phyloP scores from a whole-genome alignment of 2,797 vertebrate species.

The Craterocephalus amniculus region DNA sequence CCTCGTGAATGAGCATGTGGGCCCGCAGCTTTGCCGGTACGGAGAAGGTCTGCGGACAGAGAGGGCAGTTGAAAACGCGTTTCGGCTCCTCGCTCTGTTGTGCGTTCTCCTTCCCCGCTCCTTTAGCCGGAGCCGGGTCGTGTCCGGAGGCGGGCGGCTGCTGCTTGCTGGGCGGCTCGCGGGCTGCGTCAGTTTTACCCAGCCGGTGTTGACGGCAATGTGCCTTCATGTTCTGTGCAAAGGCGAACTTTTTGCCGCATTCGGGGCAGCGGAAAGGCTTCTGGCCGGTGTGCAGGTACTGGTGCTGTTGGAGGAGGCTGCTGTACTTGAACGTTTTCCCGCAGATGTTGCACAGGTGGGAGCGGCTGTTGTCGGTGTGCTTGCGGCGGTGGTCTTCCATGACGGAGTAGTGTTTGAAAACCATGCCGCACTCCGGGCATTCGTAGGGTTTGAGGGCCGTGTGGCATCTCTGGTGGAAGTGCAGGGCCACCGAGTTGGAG shows the following conservation, averaged over 20 bases:
- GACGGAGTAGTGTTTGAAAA: constrained; percentile 83
- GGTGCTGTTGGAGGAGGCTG: constrained; percentile 85
- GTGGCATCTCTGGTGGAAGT: constrained; percentile 82
- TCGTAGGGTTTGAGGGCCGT: constrained; percentile 82
- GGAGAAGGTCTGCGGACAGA: constrained; percentile 75
- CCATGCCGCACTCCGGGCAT: constrained; percentile 84
- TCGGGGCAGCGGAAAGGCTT: constrained; percentile 84
- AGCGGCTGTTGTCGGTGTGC: constrained; percentile 68
- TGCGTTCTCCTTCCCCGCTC: constrained; percentile 74
- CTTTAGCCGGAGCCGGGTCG: constrained; percentile 27
- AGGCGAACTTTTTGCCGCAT: constrained; percentile 83
- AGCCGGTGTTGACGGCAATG: constrained; percentile 83
- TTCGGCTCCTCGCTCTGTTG: constrained; percentile 61
- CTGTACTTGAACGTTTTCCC: constrained; percentile 83
- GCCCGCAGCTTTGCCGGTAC: constrained; percentile 75
- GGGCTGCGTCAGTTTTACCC: constrained; percentile 32
- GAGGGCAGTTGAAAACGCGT: constrained; percentile 77
- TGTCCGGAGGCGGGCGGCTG: constrained; percentile 23
- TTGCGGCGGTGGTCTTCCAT: constrained; percentile 86
- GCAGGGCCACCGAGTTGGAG: constrained; percentile 64
- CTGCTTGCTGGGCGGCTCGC: constrained; percentile 46
- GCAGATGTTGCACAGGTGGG: constrained; percentile 80
- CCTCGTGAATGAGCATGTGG: constrained; percentile 84
- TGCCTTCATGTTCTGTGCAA: constrained; percentile 85
- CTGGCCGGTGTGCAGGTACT: constrained; percentile 85